Percentiles rank a stretch among this genome's conserved stretches.
phyloP scores from a whole-genome alignment of 2,113 vertebrate species.

The Podarcis raffonei region DNA sequence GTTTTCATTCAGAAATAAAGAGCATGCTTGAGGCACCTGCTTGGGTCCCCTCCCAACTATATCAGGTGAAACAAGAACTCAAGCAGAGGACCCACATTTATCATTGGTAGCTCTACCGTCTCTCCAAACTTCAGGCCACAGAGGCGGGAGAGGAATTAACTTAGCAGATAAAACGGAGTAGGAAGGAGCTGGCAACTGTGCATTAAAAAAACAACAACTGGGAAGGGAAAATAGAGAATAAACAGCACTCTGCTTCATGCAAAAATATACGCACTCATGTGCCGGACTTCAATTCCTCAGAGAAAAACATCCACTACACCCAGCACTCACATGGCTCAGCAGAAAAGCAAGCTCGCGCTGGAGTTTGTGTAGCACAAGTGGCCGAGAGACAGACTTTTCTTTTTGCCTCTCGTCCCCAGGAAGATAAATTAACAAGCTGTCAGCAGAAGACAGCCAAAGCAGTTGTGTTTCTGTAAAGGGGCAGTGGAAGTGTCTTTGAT shows the following conservation, averaged over 20 bases:
- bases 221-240: accelerated
- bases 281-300: accelerated
- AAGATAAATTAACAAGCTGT: conserved; percentile 94
- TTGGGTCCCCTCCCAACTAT: neutral
- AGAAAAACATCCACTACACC: accelerated
- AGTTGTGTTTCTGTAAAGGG: conserved; percentile 92
- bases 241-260: accelerated
- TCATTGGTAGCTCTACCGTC: neutral
- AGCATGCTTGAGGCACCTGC: neutral
- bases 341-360: neutral
- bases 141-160: neutral
- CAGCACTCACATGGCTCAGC: no score
- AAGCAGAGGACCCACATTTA: no score
- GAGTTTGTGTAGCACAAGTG: neutral
- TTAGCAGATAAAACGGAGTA: accelerated
- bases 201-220: neutral
- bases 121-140: neutral
- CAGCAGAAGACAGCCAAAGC: conserved; percentile 88
- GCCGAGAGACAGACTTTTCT: neutral
- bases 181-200: neutral
- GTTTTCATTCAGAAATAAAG: neutral
- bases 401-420: conserved; percentile 27
- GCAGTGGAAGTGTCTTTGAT: conserved; percentile 97
- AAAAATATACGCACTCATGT: neutral
- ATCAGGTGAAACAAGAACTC: neutral